Evolutionary conservation across 2,888 invertebrate species (phyloP).

Genomic region (Drosophila ezoana): DNA sequence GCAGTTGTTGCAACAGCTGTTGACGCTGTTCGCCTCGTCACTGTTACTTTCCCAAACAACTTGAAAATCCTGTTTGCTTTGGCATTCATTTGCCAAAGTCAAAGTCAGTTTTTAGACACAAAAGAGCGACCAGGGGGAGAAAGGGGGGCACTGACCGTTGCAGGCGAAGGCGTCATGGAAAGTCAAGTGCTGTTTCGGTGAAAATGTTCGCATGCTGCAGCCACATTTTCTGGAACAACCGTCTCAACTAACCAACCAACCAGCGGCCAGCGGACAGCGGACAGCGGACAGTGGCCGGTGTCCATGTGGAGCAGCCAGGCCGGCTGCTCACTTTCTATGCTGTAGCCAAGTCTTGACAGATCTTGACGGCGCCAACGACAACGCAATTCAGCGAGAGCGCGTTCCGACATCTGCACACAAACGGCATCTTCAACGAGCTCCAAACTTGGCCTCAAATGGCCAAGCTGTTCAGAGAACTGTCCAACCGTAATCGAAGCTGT

Average conservation of each 20-base stretch:
- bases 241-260: conserved; percentile 13
- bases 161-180: conserved; percentile 44
- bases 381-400: conserved; percentile 27
- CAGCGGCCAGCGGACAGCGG: background rate
- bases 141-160: background rate
- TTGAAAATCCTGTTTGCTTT: conserved; percentile 67
- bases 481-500: too few species aligned
- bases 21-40: conserved; percentile 39
- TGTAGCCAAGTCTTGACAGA: conserved; percentile 14
- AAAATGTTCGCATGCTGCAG: conserved; percentile 32
- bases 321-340: conserved; percentile 46
- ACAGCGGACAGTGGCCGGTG: background rate
- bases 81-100: conserved; percentile 63
- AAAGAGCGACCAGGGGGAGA: too few species aligned
- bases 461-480: conserved; percentile 7
- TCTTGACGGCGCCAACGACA: conserved; percentile 15
- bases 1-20: conserved; percentile 45
- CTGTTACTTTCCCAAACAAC: conserved; percentile 68
- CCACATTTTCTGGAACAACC: conserved; percentile 41
- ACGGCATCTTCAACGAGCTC: background rate
- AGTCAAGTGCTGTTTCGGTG: conserved; percentile 50
- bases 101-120: conserved; percentile 32
- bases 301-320: conserved; percentile 30
- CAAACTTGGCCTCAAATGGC: conserved; percentile 18
- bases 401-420: conserved; percentile 1